Percentiles rank a stretch among this genome's conserved stretches.
phyloP scores from a whole-genome alignment of 1,140 invertebrate genomes.

The Magallana ariakensis region DNA sequence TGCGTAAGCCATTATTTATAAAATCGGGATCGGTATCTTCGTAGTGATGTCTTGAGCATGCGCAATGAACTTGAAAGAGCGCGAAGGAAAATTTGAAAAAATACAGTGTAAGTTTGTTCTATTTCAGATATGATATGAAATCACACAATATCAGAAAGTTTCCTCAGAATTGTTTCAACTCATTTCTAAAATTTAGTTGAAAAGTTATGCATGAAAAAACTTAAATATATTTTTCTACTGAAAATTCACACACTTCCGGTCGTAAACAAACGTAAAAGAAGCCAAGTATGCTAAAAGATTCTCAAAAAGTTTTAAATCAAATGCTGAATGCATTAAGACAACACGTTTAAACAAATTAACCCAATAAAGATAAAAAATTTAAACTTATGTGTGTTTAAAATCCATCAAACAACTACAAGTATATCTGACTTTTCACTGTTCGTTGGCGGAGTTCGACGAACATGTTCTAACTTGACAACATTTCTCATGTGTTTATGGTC shows the following conservation, averaged over 20 bases:
- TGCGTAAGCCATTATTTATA: not conserved
- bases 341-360: too few species aligned
- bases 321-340: too few species aligned
- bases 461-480: constrained; percentile 26
- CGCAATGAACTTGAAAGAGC: constrained; percentile 1
- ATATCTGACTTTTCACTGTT: not conserved
- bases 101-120: not conserved
- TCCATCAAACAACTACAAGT: too few species aligned
- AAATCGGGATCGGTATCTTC: not conserved
- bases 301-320: too few species aligned
- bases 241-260: not conserved
- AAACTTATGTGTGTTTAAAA: too few species aligned
- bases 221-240: not conserved
- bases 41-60: not conserved
- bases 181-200: not conserved
- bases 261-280: not conserved
- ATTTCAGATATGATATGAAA: too few species aligned
- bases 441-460: not conserved
- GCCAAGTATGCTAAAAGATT: too few species aligned
- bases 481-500: constrained; percentile 30
- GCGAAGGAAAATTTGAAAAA: constrained; percentile 19
- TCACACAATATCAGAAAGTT: too few species aligned
- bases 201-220: not conserved
- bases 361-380: too few species aligned
- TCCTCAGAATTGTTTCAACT: not conserved